Base-by-base conservation (phyloP, 2,113 vertebrate species). In the Ia io region DNA sequence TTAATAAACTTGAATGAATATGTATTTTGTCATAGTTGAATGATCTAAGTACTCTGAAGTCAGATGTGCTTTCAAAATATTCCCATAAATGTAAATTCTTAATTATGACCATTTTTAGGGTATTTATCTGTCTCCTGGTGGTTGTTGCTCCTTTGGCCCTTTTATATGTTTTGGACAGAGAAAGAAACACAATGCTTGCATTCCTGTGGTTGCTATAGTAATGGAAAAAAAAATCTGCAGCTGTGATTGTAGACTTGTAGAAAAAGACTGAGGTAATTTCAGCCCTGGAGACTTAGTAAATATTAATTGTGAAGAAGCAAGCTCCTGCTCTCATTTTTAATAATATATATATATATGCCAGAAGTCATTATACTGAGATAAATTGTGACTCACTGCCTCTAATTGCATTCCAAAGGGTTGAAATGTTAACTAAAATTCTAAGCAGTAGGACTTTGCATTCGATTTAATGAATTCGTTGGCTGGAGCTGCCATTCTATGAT, bases 221-320 rank as follows among this genome's bases (percentile, higher is more conserved):
- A 99, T 97, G 90, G 90, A 97, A 98, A 99, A 99, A 98, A 99
- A 99, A 99, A 89, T 98, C 73, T 99, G 99, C 99, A 99, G 99
- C 99, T 99, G 99, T 98, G 99, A 99, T 99, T 99, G 99, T 98
- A 99, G 97, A 98, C 96, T 98, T 98, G 98, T 97, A 98, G 97
- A 71, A 97, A 97, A 98, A 97, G 98, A 98, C 99, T 99, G 99
- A 99, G 99, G 99, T 99, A 99, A 99, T 99, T 99, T 99, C 98
- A 97, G 97, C 99, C 98, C 99, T 97, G 96, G 98, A 99, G 99
- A 99, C 99, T 99, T 98, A 98, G 99, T 98, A 99, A 99, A 99
- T 99, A 99, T 99, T 99, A 99, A 99, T 99, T 98, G 98, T 98
- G 98, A 99, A 99, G 99, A 98, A 99, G 98, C 98, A 99, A 99